A percentile compares a stretch with the other conserved stretches of the same genome.
phyloP scores from a whole-genome alignment of 2,113 vertebrate species.

The Poecilia latipinna region DNA sequence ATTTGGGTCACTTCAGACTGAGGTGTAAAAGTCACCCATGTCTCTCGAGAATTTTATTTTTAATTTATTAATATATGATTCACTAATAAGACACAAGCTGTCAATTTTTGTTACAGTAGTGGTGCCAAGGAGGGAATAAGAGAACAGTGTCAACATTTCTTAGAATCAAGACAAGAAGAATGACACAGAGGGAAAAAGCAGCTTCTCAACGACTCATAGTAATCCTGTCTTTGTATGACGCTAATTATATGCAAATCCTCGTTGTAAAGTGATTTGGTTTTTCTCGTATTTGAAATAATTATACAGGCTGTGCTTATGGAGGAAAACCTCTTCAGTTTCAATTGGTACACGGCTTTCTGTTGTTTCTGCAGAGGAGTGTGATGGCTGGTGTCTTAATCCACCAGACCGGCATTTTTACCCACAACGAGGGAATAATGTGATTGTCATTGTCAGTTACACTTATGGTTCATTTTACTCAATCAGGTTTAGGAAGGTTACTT shows the following conservation, averaged over 20 bases:
- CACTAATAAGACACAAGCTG: constrained; percentile 24
- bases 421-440: constrained; percentile 66
- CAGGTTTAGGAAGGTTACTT: constrained; percentile 75
- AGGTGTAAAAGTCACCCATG: background rate
- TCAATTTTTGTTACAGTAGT: constrained; percentile 28
- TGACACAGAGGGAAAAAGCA: constrained; percentile 53
- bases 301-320: constrained; percentile 69
- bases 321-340: constrained; percentile 74
- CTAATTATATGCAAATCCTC: constrained; percentile 82
- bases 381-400: constrained; percentile 71
- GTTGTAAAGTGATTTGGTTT: constrained; percentile 79
- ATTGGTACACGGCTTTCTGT: constrained; percentile 69
- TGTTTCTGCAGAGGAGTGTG: constrained; percentile 62
- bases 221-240: constrained; percentile 79
- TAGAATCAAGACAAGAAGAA: constrained; percentile 65
- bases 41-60: constrained; percentile 14
- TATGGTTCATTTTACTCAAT: constrained; percentile 75
- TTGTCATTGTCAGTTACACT: constrained; percentile 70
- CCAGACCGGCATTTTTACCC: constrained; percentile 72
- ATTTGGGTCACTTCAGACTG: no score
- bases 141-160: constrained; percentile 61
- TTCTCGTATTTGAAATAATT: constrained; percentile 80
- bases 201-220: constrained; percentile 67
- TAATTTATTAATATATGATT: constrained; percentile 15
- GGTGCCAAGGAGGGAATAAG: constrained; percentile 29